A percentile compares a stretch with the other conserved stretches of the same genome.
These are phyloP conservation scores for Cottus gobio DNA, from an alignment of 2,113 vertebrate genomes.

Conservation along the genomic window DNA sequence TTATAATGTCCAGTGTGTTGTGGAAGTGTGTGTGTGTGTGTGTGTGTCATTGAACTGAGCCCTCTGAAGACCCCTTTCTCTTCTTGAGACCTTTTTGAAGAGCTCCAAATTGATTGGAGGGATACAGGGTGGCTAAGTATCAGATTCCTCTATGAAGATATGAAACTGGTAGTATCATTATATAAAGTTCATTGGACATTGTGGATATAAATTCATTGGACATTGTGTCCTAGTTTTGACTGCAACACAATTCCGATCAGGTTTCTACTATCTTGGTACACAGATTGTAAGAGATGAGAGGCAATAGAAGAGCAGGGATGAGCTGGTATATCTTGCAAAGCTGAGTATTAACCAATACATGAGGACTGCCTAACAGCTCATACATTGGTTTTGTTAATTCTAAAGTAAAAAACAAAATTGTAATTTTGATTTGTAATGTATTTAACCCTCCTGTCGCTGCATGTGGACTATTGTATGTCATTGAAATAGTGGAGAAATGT, in stretches of 20 bases:
- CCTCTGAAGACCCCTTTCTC: neutral
- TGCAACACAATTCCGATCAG: neutral
- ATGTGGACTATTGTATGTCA: neutral
- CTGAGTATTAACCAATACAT: neutral
- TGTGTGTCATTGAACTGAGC: neutral
- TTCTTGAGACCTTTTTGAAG: neutral
- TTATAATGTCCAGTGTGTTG: neutral
- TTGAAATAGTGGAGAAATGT: neutral
- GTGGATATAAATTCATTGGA: too few species aligned
- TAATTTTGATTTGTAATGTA: neutral
- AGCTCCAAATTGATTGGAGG: neutral
- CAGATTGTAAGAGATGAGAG: neutral
- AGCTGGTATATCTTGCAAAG: neutral
- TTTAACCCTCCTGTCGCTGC: neutral
- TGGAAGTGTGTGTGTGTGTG: neutral
- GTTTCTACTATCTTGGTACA: neutral
- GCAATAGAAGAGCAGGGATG: neutral
- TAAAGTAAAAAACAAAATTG: neutral
- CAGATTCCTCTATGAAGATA: neutral
- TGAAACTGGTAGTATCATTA: neutral
- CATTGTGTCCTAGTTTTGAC: neutral
- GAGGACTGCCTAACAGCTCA: neutral
- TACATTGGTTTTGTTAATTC: neutral
- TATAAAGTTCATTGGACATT: neutral
- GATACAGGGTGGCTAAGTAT: neutral